Evolutionary conservation across 2,113 vertebrate genomes (phyloP).

Genomic region (Poeciliopsis prolifica): DNA sequence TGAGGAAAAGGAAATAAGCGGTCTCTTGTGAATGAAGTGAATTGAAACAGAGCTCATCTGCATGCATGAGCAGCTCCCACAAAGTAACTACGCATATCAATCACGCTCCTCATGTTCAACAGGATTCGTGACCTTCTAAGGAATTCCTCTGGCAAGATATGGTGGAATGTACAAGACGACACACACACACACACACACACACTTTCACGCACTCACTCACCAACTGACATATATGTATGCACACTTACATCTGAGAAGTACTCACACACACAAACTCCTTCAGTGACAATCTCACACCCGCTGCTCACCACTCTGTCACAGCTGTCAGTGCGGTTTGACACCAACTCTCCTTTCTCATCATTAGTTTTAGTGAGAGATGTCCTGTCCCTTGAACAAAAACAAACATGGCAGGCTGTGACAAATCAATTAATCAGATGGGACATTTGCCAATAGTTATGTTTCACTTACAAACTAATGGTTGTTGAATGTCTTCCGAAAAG

Average conservation of each 20-base stretch:
- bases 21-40: slow-evolving; percentile 71
- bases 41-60: slow-evolving; percentile 65
- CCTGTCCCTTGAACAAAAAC: slow-evolving; percentile 70
- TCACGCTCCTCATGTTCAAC: slow-evolving; percentile 52
- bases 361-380: slow-evolving; percentile 76
- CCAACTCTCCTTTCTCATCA: slow-evolving; percentile 62
- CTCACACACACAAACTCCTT: slow-evolving; percentile 16
- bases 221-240: slow-evolving; percentile 8
- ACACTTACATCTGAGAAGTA: slow-evolving; percentile 18
- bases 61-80: slow-evolving; percentile 67
- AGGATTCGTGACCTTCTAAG: slow-evolving; percentile 61
- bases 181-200: slow-evolving; percentile 1
- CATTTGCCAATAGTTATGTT: slow-evolving; percentile 74
- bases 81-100: slow-evolving; percentile 72
- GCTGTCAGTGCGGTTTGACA: slow-evolving; percentile 65
- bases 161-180: slow-evolving; percentile 21
- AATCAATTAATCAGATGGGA: slow-evolving; percentile 74
- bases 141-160: slow-evolving; percentile 54
- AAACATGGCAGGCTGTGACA: slow-evolving; percentile 70
- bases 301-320: slow-evolving; percentile 59
- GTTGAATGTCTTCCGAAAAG: slow-evolving; percentile 65
- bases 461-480: slow-evolving; percentile 72
- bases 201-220: neutral
- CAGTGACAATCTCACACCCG: slow-evolving; percentile 30
- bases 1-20: slow-evolving; percentile 40